Conservation (phyloP, 2,113 vertebrate species). For the Megaceryle maxima region DNA sequence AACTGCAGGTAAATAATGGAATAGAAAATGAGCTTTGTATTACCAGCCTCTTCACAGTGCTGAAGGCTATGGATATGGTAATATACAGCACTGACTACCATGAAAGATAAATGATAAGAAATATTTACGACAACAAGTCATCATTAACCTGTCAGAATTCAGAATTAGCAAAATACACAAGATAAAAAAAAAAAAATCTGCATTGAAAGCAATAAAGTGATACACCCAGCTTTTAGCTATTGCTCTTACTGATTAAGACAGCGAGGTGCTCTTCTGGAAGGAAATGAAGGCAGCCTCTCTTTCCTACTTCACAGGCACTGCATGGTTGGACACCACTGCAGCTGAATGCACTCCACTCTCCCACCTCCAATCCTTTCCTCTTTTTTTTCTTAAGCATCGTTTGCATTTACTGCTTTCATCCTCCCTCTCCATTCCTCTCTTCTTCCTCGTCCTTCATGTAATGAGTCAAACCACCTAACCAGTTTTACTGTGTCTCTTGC, state of each 20-base stretch:
- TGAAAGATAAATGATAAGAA: rapidly evolving
- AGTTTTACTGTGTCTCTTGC: background rate
- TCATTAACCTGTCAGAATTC: background rate
- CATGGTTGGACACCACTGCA: background rate
- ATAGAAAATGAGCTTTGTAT: background rate
- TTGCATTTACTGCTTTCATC: background rate
- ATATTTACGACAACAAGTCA: background rate
- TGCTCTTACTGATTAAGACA: background rate
- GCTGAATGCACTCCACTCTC: background rate
- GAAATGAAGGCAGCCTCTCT: background rate
- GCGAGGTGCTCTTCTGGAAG: background rate
- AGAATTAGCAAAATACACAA: background rate
- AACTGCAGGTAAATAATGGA: background rate
- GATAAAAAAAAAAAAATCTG: background rate
- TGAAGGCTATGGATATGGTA: background rate
- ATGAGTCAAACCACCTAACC: background rate
- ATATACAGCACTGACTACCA: background rate
- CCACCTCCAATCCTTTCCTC: background rate
- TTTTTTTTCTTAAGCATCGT: background rate
- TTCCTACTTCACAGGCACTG: background rate
- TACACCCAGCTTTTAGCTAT: background rate
- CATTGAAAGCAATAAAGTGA: background rate
- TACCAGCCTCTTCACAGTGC: background rate
- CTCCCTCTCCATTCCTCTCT: background rate
- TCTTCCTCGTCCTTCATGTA: background rate